These are phyloP conservation scores for Pheosia gnoma DNA, from an alignment of 2,888 invertebrate genomes.

Conservation along the genomic window DNA sequence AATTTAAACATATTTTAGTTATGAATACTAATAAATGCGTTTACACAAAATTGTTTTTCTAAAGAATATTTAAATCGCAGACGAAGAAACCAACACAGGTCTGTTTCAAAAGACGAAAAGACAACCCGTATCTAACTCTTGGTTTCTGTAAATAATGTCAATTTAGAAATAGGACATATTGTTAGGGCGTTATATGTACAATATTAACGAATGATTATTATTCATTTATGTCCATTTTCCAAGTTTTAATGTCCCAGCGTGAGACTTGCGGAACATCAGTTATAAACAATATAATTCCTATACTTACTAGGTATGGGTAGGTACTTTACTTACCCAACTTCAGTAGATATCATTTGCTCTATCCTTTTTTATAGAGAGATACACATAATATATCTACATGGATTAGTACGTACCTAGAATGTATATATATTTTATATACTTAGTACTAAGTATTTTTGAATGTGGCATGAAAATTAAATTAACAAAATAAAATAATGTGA, in stretches of 20 bases:
- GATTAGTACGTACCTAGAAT: too few species aligned
- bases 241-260: slow-evolving; percentile 37
- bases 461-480: too few species aligned
- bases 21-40: slow-evolving; percentile 75
- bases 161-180: slow-evolving; percentile 25
- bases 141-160: slow-evolving; percentile 27
- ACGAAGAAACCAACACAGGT: slow-evolving; percentile 22
- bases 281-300: too few species aligned
- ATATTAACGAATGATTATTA: slow-evolving; percentile 27
- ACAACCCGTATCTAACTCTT: slow-evolving; percentile 53
- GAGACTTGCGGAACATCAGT: slow-evolving; percentile 37
- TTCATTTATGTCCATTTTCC: slow-evolving; percentile 22
- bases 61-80: slow-evolving; percentile 39
- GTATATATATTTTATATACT: too few species aligned
- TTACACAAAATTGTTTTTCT: slow-evolving; percentile 47
- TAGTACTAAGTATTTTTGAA: too few species aligned
- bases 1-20: slow-evolving; percentile 60
- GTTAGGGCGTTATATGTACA: slow-evolving; percentile 28
- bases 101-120: slow-evolving; percentile 36
- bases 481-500: too few species aligned
- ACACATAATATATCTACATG: too few species aligned
- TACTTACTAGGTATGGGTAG: too few species aligned
- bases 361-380: too few species aligned
- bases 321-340: too few species aligned
- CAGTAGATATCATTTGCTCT: too few species aligned